phyloP scores from a whole-genome alignment of 2,797 vertebrate genomes.

The Bucorvus abyssinicus region DNA sequence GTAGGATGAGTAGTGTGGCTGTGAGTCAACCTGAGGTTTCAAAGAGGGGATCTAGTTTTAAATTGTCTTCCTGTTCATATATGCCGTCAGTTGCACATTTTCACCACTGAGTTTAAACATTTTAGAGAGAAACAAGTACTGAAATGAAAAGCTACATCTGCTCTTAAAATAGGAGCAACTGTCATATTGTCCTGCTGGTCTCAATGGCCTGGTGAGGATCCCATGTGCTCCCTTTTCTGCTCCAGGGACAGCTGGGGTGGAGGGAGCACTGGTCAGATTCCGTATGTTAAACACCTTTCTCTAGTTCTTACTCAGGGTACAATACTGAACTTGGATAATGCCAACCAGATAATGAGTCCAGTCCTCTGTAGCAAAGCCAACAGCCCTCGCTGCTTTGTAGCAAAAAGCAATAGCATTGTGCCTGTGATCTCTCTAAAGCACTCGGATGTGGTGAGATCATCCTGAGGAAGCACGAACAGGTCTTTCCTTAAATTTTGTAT shows the following conservation, averaged over 20 bases:
- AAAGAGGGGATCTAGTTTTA: not conserved
- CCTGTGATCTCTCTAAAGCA: slow-evolving; percentile 15
- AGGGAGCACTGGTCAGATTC: not conserved
- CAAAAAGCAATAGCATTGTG: not conserved
- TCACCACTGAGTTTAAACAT: not conserved
- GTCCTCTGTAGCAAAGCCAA: not conserved
- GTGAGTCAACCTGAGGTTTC: not conserved
- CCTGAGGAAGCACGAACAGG: not conserved
- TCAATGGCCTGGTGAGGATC: not conserved
- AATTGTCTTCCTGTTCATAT: not conserved
- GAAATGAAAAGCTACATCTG: not conserved
- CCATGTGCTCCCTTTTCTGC: rapidly evolving
- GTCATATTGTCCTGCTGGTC: not conserved
- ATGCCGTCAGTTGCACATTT: not conserved
- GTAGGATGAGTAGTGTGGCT: not conserved
- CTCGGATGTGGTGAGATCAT: slow-evolving; percentile 5
- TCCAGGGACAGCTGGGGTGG: not conserved
- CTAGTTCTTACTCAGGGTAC: not conserved
- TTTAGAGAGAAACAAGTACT: not conserved
- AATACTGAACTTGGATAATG: not conserved
- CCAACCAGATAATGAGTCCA: not conserved
- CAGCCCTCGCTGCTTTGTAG: not conserved
- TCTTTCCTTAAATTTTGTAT: not conserved
- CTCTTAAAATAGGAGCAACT: not conserved
- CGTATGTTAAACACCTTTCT: not conserved